Evolutionary conservation across 23 tunicate species (phyloP), one percentile per base, ranked within the genome.

Genomic region (Phallusia fumigata): DNA sequence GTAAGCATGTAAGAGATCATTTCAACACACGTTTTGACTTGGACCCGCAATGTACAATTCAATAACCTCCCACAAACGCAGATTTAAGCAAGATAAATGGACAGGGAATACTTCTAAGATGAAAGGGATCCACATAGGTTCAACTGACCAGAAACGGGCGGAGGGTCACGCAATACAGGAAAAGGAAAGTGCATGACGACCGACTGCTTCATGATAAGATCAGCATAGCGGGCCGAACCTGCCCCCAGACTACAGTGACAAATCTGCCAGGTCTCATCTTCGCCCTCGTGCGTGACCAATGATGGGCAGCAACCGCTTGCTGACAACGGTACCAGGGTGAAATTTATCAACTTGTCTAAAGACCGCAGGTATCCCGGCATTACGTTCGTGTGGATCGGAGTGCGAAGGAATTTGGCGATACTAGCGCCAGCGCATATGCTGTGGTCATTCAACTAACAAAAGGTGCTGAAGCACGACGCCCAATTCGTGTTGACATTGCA

Each of bases 141-240:
- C 69, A 22, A 58, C 69, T 58, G 69, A 58, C 69, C 69, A 58
- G 69, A 24, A 58, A 58, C 69, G 69, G 69, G 28, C 11, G 69
- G 26, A 58, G 26, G 69, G 69, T 58, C 26, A 22, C 69, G 47
- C 47, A 3, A 10, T 40, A 40, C 47, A 40, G 47, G 69, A 58
- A n/a, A 58, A 58, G 69, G 69, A 21, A 58, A 58, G 69, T 58
- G 69, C 69, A 24, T 24, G 26, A 21, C 28, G 69, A 22, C 11
- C 69, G 69, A 16, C 47, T 21, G 13, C 69, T 58, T 24, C 5
- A 5, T 13, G 69, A 58, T 58, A 58, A 58, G 69, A 58, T 58
- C 69, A 58, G 69, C 69, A 58, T 21, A 58, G 28, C 28, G 69
- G 58, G 69, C 28, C 69, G 16, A 24, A 21, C 69, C 69, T 8